Percentiles rank a stretch among this genome's conserved stretches.
Evolutionary conservation across 2,113 vertebrate genomes (phyloP).

Genomic region (Scartelaos histophorus): DNA sequence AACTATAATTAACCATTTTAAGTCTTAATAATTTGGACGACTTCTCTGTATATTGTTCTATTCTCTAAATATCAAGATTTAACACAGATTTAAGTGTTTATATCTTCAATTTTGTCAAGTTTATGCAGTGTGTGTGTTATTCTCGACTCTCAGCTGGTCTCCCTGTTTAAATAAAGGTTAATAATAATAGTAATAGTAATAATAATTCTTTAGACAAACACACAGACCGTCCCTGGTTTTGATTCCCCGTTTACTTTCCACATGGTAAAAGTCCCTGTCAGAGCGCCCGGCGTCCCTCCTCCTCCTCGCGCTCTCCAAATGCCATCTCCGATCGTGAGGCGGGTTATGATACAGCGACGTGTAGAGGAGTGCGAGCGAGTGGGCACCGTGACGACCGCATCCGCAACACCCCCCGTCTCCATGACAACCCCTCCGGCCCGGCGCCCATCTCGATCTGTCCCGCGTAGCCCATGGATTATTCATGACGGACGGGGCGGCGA

Average conservation of each 20-base stretch:
- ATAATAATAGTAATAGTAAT: too few species aligned
- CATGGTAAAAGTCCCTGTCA: not conserved
- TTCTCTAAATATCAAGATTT: too few species aligned
- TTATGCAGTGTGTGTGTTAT: too few species aligned
- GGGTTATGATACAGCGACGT: constrained; percentile 9
- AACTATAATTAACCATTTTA: too few species aligned
- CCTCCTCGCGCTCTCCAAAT: not conserved
- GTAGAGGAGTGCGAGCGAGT: constrained; percentile 66
- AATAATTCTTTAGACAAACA: too few species aligned
- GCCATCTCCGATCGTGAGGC: not conserved
- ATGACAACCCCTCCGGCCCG: constrained; percentile 69
- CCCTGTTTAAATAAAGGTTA: too few species aligned
- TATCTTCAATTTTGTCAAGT: too few species aligned
- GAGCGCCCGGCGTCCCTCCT: not conserved
- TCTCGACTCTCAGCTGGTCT: too few species aligned
- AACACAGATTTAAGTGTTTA: too few species aligned
- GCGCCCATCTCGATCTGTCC: not conserved
- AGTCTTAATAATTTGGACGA: too few species aligned
- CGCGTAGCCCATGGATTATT: not conserved
- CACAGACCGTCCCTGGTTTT: too few species aligned
- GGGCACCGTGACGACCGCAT: constrained; percentile 75
- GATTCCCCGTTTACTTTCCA: not conserved
- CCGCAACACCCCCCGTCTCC: constrained; percentile 77
- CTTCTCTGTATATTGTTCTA: too few species aligned
- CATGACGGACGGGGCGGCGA: not conserved